Percentiles rank a stretch among this genome's conserved stretches.
These are phyloP conservation scores for Clistopyga incitator DNA, from an alignment of 2,888 invertebrate species.

Conservation along the genomic window DNA sequence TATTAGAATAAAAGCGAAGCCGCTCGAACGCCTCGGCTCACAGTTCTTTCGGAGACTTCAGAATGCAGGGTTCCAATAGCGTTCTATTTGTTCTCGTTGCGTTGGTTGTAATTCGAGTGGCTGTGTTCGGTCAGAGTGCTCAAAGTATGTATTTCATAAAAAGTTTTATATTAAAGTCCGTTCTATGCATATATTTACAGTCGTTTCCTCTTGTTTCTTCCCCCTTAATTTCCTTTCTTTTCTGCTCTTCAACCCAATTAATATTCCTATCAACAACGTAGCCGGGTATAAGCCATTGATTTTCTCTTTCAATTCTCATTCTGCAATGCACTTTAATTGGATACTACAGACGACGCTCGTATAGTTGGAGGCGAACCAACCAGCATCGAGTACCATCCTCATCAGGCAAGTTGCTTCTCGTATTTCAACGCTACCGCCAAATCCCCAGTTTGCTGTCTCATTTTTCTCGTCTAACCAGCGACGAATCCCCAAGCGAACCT, in stretches of 20 bases:
- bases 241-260: constrained; percentile 5
- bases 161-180: background rate
- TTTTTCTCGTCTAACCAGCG: constrained; percentile 35
- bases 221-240: background rate
- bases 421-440: constrained; percentile 38
- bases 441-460: background rate
- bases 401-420: constrained; percentile 77
- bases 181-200: background rate
- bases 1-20: constrained; percentile 62
- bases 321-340: constrained; percentile 59
- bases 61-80: constrained; percentile 46
- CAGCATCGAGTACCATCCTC: constrained; percentile 79
- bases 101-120: constrained; percentile 15
- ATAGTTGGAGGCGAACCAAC: constrained; percentile 81
- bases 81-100: constrained; percentile 41
- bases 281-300: constrained; percentile 28
- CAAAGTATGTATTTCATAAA: constrained; percentile 44
- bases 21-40: constrained; percentile 48
- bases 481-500: background rate
- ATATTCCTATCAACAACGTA: constrained; percentile 40
- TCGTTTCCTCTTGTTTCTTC: constrained; percentile 7
- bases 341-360: constrained; percentile 65
- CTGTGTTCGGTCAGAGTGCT: constrained; percentile 25
- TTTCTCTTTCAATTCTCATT: constrained; percentile 46
- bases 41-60: constrained; percentile 44